A percentile compares a stretch with the other conserved stretches of the same genome.
These are phyloP conservation scores for Odiellus spinosus DNA, from an alignment of 2,888 invertebrate species.

Conservation along the genomic window DNA sequence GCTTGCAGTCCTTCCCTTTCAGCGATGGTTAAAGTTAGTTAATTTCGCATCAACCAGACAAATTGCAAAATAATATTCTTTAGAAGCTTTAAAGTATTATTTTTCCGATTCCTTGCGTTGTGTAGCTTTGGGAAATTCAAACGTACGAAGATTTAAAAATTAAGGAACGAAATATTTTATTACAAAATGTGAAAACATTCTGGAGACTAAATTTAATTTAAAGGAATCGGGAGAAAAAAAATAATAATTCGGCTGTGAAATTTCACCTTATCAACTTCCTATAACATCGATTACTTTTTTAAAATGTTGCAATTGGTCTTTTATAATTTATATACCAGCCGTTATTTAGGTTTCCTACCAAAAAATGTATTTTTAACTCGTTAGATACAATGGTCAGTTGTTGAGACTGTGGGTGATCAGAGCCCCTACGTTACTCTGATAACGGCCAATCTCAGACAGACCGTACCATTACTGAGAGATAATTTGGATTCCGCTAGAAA, in stretches of 20 bases:
- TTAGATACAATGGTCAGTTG: slow-evolving; percentile 73
- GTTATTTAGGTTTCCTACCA: slow-evolving; percentile 2
- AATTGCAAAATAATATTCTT: no score
- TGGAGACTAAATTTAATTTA: no score
- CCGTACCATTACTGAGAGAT: slow-evolving; percentile 75
- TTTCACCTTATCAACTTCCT: no score
- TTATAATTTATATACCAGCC: slow-evolving; percentile 1
- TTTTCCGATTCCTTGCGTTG: no score
- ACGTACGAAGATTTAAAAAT: no score
- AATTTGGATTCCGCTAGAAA: slow-evolving; percentile 78
- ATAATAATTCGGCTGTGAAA: no score
- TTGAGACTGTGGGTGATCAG: slow-evolving; percentile 92
- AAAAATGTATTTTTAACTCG: slow-evolving; percentile 3
- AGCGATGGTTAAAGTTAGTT: slow-evolving; percentile 68
- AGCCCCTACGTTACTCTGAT: slow-evolving; percentile 86
- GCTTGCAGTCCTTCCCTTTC: slow-evolving; percentile 84
- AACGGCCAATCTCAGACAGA: slow-evolving; percentile 64
- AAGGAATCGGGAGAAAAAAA: no score
- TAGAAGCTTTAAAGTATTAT: slow-evolving; percentile 2
- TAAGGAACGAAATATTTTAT: no score
- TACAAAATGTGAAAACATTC: no score
- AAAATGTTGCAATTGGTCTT: slow-evolving; percentile 12
- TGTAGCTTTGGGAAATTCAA: no score
- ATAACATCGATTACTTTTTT: slow-evolving; percentile 4
- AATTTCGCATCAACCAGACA: no score